A percentile compares a stretch with the other conserved stretches of the same genome.
Conservation (phyloP, 2,888 invertebrate species). For the Sphinx pinastri region DNA sequence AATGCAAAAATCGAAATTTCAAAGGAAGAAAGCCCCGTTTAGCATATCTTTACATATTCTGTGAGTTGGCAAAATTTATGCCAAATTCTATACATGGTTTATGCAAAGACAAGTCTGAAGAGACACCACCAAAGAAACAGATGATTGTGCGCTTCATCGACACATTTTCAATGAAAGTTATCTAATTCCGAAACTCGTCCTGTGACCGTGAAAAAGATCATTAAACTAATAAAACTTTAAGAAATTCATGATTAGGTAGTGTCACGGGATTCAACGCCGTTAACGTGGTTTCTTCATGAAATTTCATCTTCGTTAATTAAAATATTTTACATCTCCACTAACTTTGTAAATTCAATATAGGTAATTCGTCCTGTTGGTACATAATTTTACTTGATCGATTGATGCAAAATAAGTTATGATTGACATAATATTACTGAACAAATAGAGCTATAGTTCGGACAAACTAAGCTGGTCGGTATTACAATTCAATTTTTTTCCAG, state of each 20-base stretch:
- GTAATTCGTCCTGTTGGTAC: too few species aligned
- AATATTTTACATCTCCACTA: background rate
- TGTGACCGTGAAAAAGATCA: slow-evolving; percentile 26
- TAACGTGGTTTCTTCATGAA: slow-evolving; percentile 25
- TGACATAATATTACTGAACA: too few species aligned
- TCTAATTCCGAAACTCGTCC: slow-evolving; percentile 23
- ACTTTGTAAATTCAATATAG: background rate
- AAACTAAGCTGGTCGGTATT: too few species aligned
- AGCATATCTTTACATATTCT: slow-evolving; percentile 10
- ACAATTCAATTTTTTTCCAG: too few species aligned
- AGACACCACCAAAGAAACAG: background rate
- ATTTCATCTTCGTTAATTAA: background rate
- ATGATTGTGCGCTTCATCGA: slow-evolving; percentile 23
- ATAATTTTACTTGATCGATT: too few species aligned
- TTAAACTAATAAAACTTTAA: slow-evolving; percentile 31
- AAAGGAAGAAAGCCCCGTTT: slow-evolving; percentile 35
- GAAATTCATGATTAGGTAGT: slow-evolving; percentile 28
- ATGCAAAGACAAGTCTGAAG: background rate
- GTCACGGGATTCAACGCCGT: slow-evolving; percentile 21
- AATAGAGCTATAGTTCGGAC: too few species aligned
- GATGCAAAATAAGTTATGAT: too few species aligned
- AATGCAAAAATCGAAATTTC: background rate
- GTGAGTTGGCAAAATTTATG: background rate
- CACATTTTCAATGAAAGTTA: slow-evolving; percentile 22
- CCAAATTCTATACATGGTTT: background rate